phyloP scores from a whole-genome alignment of 2,797 vertebrate species.

The Hozukius guyotensis region DNA sequence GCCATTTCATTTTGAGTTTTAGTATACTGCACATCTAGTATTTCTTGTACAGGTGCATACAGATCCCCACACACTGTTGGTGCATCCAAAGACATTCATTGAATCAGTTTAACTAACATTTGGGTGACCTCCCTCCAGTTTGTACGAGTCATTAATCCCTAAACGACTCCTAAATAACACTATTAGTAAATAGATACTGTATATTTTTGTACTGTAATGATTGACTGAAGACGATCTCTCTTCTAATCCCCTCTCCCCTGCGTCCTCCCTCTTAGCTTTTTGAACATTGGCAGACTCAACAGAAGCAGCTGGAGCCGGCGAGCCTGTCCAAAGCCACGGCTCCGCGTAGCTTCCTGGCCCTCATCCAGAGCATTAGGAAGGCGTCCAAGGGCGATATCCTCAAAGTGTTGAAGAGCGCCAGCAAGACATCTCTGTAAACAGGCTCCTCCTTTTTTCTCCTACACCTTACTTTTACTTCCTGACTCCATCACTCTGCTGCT shows the following conservation, averaged over 20 bases:
- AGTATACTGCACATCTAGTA: not conserved
- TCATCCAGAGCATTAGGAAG: constrained; percentile 91
- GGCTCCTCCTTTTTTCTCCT: constrained; percentile 7
- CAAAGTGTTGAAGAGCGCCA: constrained; percentile 88
- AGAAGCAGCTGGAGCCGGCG: constrained; percentile 87
- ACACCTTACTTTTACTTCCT: not conserved
- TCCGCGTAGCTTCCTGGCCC: constrained; percentile 89
- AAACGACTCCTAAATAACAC: not conserved
- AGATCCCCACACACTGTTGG: not conserved
- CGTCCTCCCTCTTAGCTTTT: constrained; percentile 82
- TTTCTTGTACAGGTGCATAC: not conserved
- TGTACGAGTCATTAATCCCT: constrained; percentile 2
- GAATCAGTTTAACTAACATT: not conserved
- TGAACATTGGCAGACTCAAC: constrained; percentile 87
- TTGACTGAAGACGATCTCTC: constrained; percentile 39
- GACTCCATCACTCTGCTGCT: not conserved
- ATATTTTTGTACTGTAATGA: constrained; percentile 44
- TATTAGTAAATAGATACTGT: constrained; percentile 31
- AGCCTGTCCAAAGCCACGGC: constrained; percentile 88
- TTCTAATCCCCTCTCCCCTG: constrained; percentile 30
- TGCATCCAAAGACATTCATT: not conserved
- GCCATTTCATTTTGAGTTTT: not conserved
- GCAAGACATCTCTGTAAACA: constrained; percentile 90
- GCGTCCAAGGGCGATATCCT: constrained; percentile 91
- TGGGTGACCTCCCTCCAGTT: not conserved